These are phyloP conservation scores for Phalacrocorax carbo DNA, from an alignment of 2,113 vertebrate genomes.

Conservation along the genomic window DNA sequence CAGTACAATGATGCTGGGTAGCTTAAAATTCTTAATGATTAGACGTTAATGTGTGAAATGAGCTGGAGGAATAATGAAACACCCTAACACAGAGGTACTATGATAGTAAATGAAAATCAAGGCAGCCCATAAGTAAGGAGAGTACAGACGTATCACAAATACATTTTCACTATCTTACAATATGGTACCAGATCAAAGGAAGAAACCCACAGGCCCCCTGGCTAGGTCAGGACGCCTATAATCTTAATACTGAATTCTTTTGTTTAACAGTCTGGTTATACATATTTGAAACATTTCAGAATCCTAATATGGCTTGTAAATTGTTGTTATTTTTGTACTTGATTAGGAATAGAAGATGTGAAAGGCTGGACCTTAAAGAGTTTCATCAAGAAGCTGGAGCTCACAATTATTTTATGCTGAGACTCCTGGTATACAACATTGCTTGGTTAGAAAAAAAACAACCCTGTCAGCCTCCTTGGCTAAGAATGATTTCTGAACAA, in stretches of 20 bases:
- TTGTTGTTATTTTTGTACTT: background rate
- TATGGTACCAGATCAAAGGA: background rate
- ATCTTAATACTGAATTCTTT: background rate
- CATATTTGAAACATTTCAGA: background rate
- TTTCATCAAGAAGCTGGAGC: background rate
- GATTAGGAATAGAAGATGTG: background rate
- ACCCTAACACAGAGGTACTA: background rate
- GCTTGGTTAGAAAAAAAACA: background rate
- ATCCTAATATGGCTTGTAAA: background rate
- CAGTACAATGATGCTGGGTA: background rate
- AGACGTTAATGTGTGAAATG: background rate
- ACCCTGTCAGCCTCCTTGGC: background rate
- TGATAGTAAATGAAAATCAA: background rate
- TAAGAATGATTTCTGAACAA: slow-evolving; percentile 12
- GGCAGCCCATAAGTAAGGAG: background rate
- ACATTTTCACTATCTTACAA: background rate
- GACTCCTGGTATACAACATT: background rate
- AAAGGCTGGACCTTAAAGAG: background rate
- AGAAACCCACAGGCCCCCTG: background rate
- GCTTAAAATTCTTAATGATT: slow-evolving; percentile 6
- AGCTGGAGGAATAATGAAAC: background rate
- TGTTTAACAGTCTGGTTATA: background rate
- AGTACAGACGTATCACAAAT: background rate
- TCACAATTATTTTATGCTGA: background rate
- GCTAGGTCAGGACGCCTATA: background rate